Conservation (phyloP, 2,113 vertebrate species). For the Corythornis cristatus region DNA sequence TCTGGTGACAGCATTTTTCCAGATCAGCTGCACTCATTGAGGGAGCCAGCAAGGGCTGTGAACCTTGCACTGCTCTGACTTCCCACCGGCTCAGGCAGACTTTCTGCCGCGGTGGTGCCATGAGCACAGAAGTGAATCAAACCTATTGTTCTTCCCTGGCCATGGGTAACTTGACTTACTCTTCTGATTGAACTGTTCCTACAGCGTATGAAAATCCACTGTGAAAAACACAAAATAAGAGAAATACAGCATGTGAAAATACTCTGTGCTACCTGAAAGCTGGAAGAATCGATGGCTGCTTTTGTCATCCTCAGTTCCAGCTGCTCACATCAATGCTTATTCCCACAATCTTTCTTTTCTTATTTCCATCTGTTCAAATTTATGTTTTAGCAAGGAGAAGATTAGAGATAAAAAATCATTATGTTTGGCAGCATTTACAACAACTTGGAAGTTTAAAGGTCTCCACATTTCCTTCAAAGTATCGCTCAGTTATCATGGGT, state of each 20-base stretch:
- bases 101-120: neutral
- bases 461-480: neutral
- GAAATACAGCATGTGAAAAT: neutral
- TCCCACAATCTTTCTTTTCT: neutral
- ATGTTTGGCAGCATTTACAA: neutral
- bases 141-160: constrained; percentile 55
- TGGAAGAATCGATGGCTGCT: neutral
- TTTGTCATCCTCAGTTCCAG: neutral
- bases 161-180: constrained; percentile 50
- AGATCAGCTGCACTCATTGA: constrained; percentile 34
- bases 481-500: neutral
- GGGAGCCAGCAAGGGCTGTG: constrained; percentile 6
- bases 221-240: neutral
- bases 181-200: neutral
- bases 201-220: neutral
- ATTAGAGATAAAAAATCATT: neutral
- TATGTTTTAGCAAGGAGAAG: neutral
- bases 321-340: neutral
- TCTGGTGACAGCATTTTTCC: neutral
- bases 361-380: constrained; percentile 15
- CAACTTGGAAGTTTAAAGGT: neutral
- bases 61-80: constrained; percentile 18
- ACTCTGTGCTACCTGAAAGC: neutral
- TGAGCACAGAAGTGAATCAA: constrained; percentile 49
- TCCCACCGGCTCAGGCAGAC: neutral